These are phyloP conservation scores for Ariopsis seemanni DNA, from an alignment of 2,113 vertebrate species.

Conservation along the genomic window DNA sequence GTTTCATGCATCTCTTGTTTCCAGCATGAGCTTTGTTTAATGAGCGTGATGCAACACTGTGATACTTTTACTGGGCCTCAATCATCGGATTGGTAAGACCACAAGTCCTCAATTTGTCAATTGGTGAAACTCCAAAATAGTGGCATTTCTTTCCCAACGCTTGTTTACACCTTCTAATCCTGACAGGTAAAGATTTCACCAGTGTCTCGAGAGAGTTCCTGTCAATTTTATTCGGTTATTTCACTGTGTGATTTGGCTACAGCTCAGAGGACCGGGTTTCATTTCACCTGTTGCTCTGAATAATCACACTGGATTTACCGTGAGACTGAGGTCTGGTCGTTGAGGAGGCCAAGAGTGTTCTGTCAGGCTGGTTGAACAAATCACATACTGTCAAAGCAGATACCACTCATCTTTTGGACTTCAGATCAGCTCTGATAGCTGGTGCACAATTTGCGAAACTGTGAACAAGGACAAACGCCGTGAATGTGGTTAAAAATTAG, in stretches of 20 bases:
- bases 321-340: neutral
- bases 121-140: neutral
- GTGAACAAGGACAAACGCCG: too few species aligned
- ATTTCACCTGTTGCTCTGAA: neutral
- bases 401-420: too few species aligned
- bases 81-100: neutral
- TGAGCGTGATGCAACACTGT: neutral
- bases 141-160: neutral
- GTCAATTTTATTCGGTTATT: neutral
- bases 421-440: too few species aligned
- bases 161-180: neutral
- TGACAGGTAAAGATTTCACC: neutral
- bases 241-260: too few species aligned
- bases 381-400: too few species aligned
- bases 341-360: neutral
- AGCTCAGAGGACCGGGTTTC: neutral
- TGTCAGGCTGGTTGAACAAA: neutral
- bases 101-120: neutral
- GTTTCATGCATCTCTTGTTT: neutral
- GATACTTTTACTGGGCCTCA: neutral
- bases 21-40: neutral
- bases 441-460: too few species aligned
- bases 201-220: neutral
- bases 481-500: too few species aligned
- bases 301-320: neutral